Base-by-base conservation (phyloP, 2,113 vertebrate genomes). In the Leptobrachium ailaonicum region DNA sequence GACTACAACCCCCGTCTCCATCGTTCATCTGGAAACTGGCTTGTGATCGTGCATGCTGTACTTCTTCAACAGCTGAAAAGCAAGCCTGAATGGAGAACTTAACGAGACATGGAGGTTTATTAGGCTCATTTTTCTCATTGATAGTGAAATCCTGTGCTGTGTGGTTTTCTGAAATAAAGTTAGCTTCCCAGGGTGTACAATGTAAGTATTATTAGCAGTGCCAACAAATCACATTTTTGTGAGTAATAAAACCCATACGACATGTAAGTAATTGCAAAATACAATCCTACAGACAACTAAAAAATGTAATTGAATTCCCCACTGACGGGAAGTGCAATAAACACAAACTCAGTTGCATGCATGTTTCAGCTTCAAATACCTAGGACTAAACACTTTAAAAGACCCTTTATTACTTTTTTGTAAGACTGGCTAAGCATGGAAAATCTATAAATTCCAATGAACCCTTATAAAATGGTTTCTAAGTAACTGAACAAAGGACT, bases 361-460 rank as follows among this genome's bases (percentile, higher is more conserved):
- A 68, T 74, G 60, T 64, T 75, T 81, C 32, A 74, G 71, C 42
- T 62, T 75, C 64, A 69, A 60, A 81, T 81, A 75, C 79, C 64
- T 60, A 50, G 4, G 14, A 14, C 42, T 68, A 20, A 60, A 68
- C 9, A 44, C 71, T 75, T 69, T 81, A 75, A 75, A 75, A n/a
- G 66, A 47, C 14, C 63, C 69, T 81, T 81, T 81, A 81, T 63
- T 81, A 62, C 64, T 62, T 56, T 74, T 63, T 80, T 32, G 20
- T 80, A 68, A 80, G 78, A 80, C 72, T 68, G 50, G 10, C 72
- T 70, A 75, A 75, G 79, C 66, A 81, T 81, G 79, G 79, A 81
- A 81, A 81, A 81, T 81, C 79, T 81, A 81, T 81, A 81, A 81
- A 81, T 81, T 81, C 79, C 72, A 69, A 60, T 7, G n/a, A 69